Base-by-base conservation (phyloP, 2,797 vertebrate species). In the Liasis olivaceus region DNA sequence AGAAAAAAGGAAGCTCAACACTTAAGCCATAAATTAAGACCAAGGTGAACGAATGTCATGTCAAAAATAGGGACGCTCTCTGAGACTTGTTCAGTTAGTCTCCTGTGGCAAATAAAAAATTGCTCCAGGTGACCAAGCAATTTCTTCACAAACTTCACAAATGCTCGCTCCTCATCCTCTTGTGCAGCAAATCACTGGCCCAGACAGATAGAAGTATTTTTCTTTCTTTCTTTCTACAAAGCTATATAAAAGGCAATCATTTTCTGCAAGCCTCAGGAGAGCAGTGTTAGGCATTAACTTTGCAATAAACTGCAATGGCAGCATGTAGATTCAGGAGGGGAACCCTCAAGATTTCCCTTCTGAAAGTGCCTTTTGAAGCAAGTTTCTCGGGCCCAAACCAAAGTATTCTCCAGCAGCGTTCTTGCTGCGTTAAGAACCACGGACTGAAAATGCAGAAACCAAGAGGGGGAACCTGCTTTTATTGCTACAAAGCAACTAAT, bases 371-470 rank as follows among this genome's bases (percentile, higher is more conserved):
- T 26, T 92, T 89, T 60, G 47, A 36, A 60, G 85, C 12, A 77
- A 24, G 22, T 56, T 93, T 81, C 92, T 59, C 92, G 87, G 58
- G 58, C 28, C 85, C 26, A 42, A 77, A 81, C 64, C 81, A 87
- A 87, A 63, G 84, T 24, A 62, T 87, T 81, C 66, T 56, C 64
- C 89, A 15, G 64, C 63, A 12, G 56, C 0, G 4, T 56, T 69
- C 88, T 56, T 60, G 47, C 85, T 56, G n/a, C 4, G 88, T 56
- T 87, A 26, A 72, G 66, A 85, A 54, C 2, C 7, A 24, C 64
- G 26, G 81, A 58, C 8, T 28, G 56, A 90, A 77, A 63, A 14
- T 14, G 22, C 11, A 36, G 58, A 72, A 87, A 77, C 85, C 22
- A 81, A 87, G 36, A 47, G 13, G 12, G 36, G 28, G 26, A 89